A percentile compares a stretch with the other conserved stretches of the same genome.
phyloP scores from a whole-genome alignment of 2,113 vertebrate genomes.

The Lutjanus erythropterus region DNA sequence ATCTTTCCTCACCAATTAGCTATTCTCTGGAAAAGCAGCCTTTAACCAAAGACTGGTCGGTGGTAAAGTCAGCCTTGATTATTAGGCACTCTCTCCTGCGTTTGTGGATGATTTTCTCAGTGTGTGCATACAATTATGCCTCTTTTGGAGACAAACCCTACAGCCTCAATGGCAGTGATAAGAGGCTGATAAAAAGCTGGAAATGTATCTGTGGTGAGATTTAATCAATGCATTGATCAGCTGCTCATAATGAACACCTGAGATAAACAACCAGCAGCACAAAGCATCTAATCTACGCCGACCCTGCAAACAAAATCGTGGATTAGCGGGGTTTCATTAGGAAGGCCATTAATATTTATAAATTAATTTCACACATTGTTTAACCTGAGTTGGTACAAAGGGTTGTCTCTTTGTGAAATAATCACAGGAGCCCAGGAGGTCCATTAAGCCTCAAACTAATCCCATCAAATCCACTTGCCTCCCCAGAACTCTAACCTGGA shows the following conservation, averaged over 20 bases:
- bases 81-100: constrained; percentile 41
- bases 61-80: constrained; percentile 8
- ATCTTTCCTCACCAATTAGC: constrained; percentile 18
- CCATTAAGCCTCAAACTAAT: constrained; percentile 68
- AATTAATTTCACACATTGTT: constrained; percentile 75
- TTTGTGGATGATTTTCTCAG: constrained; percentile 36
- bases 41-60: constrained; percentile 9
- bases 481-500: constrained; percentile 25
- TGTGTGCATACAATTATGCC: constrained; percentile 33
- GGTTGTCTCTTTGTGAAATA: constrained; percentile 55
- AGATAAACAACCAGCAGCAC: constrained; percentile 40
- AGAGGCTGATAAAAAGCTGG: constrained; percentile 33
- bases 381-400: constrained; percentile 53
- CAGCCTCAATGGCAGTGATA: constrained; percentile 29
- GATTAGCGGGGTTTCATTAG: constrained; percentile 64
- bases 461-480: constrained; percentile 49
- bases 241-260: constrained; percentile 52
- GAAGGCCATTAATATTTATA: constrained; percentile 71
- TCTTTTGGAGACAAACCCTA: constrained; percentile 35
- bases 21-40: constrained; percentile 1
- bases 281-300: constrained; percentile 27
- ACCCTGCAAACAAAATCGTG: constrained; percentile 37
- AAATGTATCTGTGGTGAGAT: constrained; percentile 46
- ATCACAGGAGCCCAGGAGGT: constrained; percentile 54
- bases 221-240: constrained; percentile 63